Evolutionary conservation across 2,888 invertebrate species (phyloP).

Genomic region (Entomobrya multifasciata): DNA sequence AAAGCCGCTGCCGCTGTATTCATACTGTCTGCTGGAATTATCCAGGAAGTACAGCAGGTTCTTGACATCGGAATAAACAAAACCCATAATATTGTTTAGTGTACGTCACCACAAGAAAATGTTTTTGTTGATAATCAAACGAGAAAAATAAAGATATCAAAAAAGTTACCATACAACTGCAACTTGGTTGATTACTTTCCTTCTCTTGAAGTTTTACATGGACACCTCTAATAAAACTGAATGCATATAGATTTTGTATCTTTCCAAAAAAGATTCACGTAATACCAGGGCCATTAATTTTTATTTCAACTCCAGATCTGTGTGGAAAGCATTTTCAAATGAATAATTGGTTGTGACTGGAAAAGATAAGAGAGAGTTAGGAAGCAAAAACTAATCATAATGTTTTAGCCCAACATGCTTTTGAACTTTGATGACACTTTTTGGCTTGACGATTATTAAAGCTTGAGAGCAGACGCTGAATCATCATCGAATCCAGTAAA

Average conservation of each 20-base stretch:
- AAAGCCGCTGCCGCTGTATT: background rate
- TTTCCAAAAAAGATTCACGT: too few species aligned
- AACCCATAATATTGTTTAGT: background rate
- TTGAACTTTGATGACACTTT: slow-evolving; percentile 60
- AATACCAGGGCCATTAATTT: slow-evolving; percentile 1
- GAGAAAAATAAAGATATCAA: slow-evolving; percentile 40
- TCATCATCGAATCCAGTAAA: slow-evolving; percentile 26
- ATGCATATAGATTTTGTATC: too few species aligned
- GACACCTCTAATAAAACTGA: too few species aligned
- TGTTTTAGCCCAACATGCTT: slow-evolving; percentile 41
- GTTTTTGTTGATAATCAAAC: slow-evolving; percentile 27
- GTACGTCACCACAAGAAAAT: background rate
- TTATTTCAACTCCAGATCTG: background rate
- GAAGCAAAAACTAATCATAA: slow-evolving; percentile 51
- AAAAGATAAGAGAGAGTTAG: slow-evolving; percentile 2
- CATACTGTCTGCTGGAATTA: background rate
- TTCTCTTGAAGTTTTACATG: too few species aligned
- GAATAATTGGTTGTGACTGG: slow-evolving; percentile 60
- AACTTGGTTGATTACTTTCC: background rate
- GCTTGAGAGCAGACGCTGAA: slow-evolving; percentile 1
- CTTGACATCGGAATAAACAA: slow-evolving; percentile 55
- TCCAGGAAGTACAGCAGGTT: slow-evolving; percentile 55
- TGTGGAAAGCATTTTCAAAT: slow-evolving; percentile 1
- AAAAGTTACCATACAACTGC: background rate
- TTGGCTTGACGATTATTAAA: background rate